Evolutionary conservation across 2,888 invertebrate species (phyloP).

Genomic region (Sympetrum striolatum): DNA sequence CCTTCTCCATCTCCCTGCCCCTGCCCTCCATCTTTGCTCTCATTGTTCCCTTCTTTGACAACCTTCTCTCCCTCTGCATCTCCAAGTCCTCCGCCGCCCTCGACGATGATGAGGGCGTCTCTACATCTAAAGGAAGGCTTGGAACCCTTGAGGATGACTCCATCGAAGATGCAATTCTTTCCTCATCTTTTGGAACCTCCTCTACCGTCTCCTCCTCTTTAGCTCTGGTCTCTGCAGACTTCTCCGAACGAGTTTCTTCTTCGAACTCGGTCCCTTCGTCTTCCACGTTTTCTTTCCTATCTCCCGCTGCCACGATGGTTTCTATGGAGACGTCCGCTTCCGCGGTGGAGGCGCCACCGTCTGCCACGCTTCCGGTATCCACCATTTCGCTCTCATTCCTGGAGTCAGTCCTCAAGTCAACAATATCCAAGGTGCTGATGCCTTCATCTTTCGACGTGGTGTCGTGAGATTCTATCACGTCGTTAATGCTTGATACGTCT

Average conservation of each 20-base stretch:
- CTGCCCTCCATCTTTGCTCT: background rate
- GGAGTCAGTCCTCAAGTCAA: background rate
- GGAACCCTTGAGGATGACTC: background rate
- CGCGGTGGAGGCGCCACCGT: background rate
- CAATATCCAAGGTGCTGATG: background rate
- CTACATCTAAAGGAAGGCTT: conserved; percentile 27
- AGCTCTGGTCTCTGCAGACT: background rate
- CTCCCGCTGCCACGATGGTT: conserved; percentile 15
- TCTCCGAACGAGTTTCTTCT: conserved; percentile 1
- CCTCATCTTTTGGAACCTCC: conserved; percentile 44
- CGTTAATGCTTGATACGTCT: background rate
- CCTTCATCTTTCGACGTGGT: conserved; percentile 5
- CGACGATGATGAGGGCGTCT: conserved; percentile 38
- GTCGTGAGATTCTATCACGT: background rate
- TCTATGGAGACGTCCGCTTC: conserved; percentile 31
- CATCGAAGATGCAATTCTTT: conserved; percentile 45
- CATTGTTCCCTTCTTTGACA: background rate
- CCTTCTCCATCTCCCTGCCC: background rate
- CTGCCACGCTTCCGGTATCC: background rate
- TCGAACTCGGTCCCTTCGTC: background rate
- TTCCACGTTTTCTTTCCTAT: background rate
- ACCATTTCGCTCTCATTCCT: background rate
- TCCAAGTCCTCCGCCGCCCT: conserved; percentile 48
- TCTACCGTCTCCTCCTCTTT: conserved; percentile 41
- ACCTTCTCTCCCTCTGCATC: conserved; percentile 49